Evolutionary conservation across 2,113 vertebrate genomes (phyloP).

Genomic region (Trichomycterus rosablanca): DNA sequence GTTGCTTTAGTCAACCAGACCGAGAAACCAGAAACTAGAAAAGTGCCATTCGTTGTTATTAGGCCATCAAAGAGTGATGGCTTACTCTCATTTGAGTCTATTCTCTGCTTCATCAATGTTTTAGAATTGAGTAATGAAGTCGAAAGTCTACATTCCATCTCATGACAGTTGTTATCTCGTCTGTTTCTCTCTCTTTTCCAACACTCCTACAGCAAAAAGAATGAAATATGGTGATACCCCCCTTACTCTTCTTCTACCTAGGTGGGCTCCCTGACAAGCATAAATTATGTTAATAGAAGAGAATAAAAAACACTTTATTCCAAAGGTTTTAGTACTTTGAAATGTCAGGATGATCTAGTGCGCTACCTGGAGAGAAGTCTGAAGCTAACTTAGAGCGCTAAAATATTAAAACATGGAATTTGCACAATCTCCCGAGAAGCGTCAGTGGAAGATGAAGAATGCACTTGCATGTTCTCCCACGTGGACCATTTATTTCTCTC

Average conservation of each 20-base stretch:
- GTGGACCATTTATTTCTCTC: slow-evolving; percentile 61
- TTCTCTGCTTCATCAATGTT: slow-evolving; percentile 44
- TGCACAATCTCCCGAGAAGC: slow-evolving; percentile 55
- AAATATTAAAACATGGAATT: slow-evolving; percentile 74
- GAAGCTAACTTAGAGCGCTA: slow-evolving; percentile 69
- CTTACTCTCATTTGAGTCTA: slow-evolving; percentile 33
- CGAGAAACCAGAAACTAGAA: too few species aligned
- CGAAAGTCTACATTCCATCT: slow-evolving; percentile 37
- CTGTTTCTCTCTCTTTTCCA: slow-evolving; percentile 13
- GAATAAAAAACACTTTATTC: slow-evolving; percentile 76
- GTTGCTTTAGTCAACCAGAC: too few species aligned
- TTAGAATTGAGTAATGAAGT: slow-evolving; percentile 47
- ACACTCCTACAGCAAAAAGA: slow-evolving; percentile 13
- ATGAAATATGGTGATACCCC: slow-evolving; percentile 54
- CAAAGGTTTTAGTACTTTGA: slow-evolving; percentile 71
- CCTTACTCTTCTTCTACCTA: slow-evolving; percentile 45
- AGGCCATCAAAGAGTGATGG: slow-evolving; percentile 27
- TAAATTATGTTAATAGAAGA: slow-evolving; percentile 75
- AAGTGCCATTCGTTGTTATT: slow-evolving; percentile 17
- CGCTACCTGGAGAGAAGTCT: slow-evolving; percentile 64
- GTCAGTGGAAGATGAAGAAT: slow-evolving; percentile 61
- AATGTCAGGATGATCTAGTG: slow-evolving; percentile 72
- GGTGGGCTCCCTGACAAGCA: slow-evolving; percentile 61
- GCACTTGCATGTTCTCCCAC: slow-evolving; percentile 54
- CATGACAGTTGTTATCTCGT: slow-evolving; percentile 31